Percentiles rank a stretch among this genome's conserved stretches.
phyloP scores from a whole-genome alignment of 2,113 vertebrate species.

The Seriola aureovittata region DNA sequence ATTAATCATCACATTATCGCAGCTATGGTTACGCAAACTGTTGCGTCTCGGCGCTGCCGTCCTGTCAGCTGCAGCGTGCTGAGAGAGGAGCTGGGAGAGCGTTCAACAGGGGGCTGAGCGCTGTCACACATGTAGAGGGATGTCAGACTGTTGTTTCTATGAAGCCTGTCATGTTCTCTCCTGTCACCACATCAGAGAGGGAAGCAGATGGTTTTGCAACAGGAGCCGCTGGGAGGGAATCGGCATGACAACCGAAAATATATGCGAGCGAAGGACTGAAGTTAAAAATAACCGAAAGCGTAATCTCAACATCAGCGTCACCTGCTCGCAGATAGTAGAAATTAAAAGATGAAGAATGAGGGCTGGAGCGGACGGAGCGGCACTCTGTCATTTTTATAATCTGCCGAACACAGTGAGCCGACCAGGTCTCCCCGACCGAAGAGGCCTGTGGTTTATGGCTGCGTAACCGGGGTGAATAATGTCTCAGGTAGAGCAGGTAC shows the following conservation, averaged over 20 bases:
- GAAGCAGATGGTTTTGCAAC: neutral
- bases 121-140: neutral
- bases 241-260: neutral
- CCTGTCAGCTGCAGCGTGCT: neutral
- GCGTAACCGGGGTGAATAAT: neutral
- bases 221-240: neutral
- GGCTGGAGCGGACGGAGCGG: neutral
- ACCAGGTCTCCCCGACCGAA: neutral
- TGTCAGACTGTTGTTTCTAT: constrained; percentile 22
- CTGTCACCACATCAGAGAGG: neutral
- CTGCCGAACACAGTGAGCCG: neutral
- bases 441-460: neutral
- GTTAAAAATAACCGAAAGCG: neutral
- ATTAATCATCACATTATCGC: neutral
- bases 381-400: neutral
- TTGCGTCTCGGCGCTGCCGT: neutral
- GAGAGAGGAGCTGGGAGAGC: constrained; percentile 7
- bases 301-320: neutral
- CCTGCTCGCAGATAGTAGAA: neutral
- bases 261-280: neutral
- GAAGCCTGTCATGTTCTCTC: neutral
- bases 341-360: neutral
- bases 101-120: neutral
- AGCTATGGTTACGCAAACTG: fast-evolving
- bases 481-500: neutral